phyloP scores from a whole-genome alignment of 2,797 vertebrate genomes.

The Leptodactylus fallax region DNA sequence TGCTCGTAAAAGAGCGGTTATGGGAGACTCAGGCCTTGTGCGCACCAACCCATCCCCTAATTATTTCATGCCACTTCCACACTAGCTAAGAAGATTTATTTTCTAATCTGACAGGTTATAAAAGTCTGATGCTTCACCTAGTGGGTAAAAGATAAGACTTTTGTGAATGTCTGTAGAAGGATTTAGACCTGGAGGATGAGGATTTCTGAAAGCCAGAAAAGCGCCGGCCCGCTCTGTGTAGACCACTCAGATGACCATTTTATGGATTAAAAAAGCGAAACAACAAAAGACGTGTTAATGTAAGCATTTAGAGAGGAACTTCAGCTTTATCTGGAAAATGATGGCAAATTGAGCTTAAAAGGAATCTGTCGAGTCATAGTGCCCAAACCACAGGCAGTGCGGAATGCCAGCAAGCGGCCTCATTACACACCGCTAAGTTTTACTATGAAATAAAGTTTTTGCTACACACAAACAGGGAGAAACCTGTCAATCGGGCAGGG shows the following conservation, averaged over 20 bases:
- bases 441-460: too few species aligned
- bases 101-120: conserved; percentile 26
- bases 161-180: not conserved
- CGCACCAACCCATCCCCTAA: not conserved
- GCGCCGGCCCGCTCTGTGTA: not conserved
- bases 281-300: not conserved
- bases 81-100: conserved; percentile 20
- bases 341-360: not conserved
- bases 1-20: not conserved
- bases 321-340: too few species aligned
- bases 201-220: not conserved
- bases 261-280: not conserved
- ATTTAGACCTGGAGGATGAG: conserved; percentile 16
- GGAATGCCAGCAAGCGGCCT: too few species aligned
- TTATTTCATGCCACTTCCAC: conserved; percentile 6
- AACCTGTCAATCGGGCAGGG: too few species aligned
- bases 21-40: not conserved
- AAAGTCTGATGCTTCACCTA: not conserved
- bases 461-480: too few species aligned
- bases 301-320: not conserved
- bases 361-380: too few species aligned
- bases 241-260: not conserved
- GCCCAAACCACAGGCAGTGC: too few species aligned
- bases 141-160: not conserved
- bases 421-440: too few species aligned